These are phyloP conservation scores for Saccostrea glomerata DNA, from an alignment of 1,140 invertebrate genomes.

Conservation along the genomic window DNA sequence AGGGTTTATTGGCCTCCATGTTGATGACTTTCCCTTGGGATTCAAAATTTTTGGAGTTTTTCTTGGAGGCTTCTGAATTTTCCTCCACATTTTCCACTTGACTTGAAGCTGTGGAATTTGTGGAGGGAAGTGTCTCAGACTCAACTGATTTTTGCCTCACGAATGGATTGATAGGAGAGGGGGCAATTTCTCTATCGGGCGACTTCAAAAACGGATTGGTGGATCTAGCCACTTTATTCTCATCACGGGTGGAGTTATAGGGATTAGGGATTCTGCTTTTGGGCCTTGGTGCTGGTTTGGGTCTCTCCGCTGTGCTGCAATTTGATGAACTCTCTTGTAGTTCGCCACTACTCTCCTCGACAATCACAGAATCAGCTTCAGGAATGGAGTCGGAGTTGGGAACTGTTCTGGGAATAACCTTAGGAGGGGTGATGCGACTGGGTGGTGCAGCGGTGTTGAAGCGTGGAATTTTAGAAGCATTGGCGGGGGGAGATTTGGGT, in stretches of 20 bases:
- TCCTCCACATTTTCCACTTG: slow-evolving; percentile 13
- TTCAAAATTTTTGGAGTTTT: not conserved
- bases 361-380: not conserved
- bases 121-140: not conserved
- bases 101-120: not conserved
- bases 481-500: not conserved
- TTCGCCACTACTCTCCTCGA: slow-evolving; percentile 11
- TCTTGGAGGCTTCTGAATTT: not conserved
- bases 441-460: not conserved
- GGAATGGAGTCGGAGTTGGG: not conserved
- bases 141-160: slow-evolving; percentile 15
- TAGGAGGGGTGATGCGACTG: not conserved
- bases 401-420: not conserved
- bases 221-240: slow-evolving; percentile 15
- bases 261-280: slow-evolving; percentile 18
- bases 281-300: slow-evolving; percentile 34
- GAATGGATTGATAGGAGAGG: slow-evolving; percentile 40
- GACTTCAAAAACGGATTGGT: slow-evolving; percentile 24
- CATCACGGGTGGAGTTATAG: slow-evolving; percentile 16
- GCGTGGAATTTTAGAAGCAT: slow-evolving; percentile 33
- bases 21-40: slow-evolving; percentile 21
- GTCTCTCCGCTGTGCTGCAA: slow-evolving; percentile 1
- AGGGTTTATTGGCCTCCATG: not conserved
- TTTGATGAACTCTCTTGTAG: slow-evolving; percentile 8
- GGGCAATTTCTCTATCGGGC: slow-evolving; percentile 34